A percentile compares a stretch with the other conserved stretches of the same genome.
These are phyloP conservation scores for Harpagus bidentatus DNA, from an alignment of 2,113 vertebrate genomes.

Conservation along the genomic window DNA sequence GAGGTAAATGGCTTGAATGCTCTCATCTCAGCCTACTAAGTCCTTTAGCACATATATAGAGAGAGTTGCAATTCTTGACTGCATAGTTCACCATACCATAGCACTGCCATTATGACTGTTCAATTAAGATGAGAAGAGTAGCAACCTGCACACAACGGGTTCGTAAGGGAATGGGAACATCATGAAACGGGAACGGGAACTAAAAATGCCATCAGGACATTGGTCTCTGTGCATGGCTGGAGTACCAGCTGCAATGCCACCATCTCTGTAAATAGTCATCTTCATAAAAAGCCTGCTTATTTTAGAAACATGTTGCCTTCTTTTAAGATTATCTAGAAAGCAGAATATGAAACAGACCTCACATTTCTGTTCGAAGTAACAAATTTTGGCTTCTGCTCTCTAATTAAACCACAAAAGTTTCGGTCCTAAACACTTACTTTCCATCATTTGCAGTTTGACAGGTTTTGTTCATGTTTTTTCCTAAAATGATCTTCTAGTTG, in stretches of 20 bases:
- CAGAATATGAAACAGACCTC: neutral
- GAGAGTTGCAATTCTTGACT: neutral
- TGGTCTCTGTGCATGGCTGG: neutral
- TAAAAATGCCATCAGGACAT: neutral
- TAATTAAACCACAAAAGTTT: neutral
- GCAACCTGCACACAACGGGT: neutral
- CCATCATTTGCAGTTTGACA: neutral
- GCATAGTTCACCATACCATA: neutral
- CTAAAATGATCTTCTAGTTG: neutral
- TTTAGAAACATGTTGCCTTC: neutral
- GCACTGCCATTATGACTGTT: neutral
- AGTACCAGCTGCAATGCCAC: neutral
- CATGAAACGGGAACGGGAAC: fast-evolving
- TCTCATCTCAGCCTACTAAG: neutral
- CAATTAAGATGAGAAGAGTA: neutral
- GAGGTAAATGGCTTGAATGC: neutral
- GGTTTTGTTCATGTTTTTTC: neutral
- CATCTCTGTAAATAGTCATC: neutral
- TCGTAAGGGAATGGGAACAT: fast-evolving
- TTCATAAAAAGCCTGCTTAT: neutral
- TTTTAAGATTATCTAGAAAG: neutral
- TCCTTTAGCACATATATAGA: neutral
- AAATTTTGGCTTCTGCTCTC: neutral
- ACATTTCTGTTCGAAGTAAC: neutral
- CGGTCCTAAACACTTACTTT: neutral